Base-by-base conservation (phyloP, 2,797 vertebrate genomes). In the Melanotaenia pygmaea region DNA sequence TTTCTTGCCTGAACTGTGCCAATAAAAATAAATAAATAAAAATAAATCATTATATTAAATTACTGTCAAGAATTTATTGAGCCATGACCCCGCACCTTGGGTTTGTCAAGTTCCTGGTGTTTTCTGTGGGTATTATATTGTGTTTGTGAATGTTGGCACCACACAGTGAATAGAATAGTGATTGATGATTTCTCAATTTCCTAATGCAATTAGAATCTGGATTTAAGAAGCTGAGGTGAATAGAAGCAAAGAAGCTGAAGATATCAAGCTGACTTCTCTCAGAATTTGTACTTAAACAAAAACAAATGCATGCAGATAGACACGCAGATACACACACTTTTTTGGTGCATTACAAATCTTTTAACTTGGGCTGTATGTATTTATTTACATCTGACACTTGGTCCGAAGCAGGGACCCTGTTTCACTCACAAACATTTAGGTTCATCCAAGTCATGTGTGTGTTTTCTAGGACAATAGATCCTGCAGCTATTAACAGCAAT, bases 401-500 rank as follows among this genome's bases (percentile, higher is more conserved):
- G 38, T 66, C 70, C 60, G 63, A 73, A 67, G 59, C 60, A 74
- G 62, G 69, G 67, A 32, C 53, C 64, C 59, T 79, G 58, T 65
- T 53, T 54, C 47, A 65, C 66, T 43, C 74, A 30, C 76, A 45
- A 28, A 47, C 18, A 12, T 56, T 47, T 35, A 59, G 60, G 47
- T 51, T 53, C 71, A 68, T 58, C 18, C 59, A 72, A 75, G 54
- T 51, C 51, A 50, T 13, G 47, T 1, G 24, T 80, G 64, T 0
- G 11, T 77, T 88, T 85, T 68, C 59, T 38, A 28, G 70, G 72
- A 65, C 68, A 58, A 26, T 38, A 59, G 70, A 64, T 71, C 63
- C 62, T 56, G 51, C 54, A 64, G 83, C 85, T 80, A 91, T 91
- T 88, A 91, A 87, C 87, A 77, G 86, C 90, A 93, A 94, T 93